Conservation (phyloP, 2,797 vertebrate genomes). For the Myotis findleyi region DNA sequence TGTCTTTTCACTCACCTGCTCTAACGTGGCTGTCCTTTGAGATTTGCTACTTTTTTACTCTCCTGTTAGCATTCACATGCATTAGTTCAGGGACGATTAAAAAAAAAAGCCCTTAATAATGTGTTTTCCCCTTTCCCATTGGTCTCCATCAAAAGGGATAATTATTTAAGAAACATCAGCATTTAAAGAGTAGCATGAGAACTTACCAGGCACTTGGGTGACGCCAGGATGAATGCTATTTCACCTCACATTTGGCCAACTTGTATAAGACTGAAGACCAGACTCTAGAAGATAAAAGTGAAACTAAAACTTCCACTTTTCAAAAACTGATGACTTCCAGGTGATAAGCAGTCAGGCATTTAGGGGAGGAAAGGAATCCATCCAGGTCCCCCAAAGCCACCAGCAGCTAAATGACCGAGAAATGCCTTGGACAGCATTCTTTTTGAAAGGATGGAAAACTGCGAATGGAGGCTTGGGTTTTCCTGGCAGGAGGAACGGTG, state of each 20-base stretch:
- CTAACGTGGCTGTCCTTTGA: rapidly evolving
- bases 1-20: background rate
- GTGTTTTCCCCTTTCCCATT: background rate
- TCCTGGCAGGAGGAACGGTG: constrained; percentile 27
- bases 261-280: background rate
- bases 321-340: background rate
- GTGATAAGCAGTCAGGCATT: background rate
- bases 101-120: background rate
- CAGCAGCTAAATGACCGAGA: background rate
- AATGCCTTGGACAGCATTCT: background rate
- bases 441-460: constrained; percentile 35
- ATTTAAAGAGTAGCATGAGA: background rate
- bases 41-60: background rate
- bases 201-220: rapidly evolving
- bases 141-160: background rate
- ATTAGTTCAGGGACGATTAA: background rate
- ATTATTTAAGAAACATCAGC: background rate
- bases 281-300: background rate
- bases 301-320: background rate
- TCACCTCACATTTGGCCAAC: background rate
- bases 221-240: no score
- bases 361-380: background rate
- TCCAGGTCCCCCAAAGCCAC: background rate
- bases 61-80: background rate
- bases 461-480: constrained; percentile 46